phyloP scores from a whole-genome alignment of 2,797 vertebrate species.

The Mormyrops attenuatus region DNA sequence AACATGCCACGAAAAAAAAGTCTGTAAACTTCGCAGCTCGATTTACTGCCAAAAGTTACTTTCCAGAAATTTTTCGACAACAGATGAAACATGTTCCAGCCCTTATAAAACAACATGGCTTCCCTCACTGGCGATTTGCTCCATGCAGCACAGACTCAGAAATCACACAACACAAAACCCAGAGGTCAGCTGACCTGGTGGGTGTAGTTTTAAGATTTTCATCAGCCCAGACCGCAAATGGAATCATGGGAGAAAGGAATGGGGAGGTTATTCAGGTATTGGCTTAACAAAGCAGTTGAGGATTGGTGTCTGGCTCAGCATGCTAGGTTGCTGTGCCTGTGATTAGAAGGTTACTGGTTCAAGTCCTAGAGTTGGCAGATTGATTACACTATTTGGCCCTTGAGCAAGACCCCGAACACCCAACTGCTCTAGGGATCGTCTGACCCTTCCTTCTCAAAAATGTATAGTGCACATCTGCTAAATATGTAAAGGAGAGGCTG shows the following conservation, averaged over 20 bases:
- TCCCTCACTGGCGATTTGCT: not conserved
- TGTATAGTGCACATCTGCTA: not conserved
- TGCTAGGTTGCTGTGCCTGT: not conserved
- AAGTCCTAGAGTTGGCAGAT: not conserved
- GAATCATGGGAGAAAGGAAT: not conserved
- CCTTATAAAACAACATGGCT: not conserved
- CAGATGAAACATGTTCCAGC: slow-evolving; percentile 6
- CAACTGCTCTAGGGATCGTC: not conserved
- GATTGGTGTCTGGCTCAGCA: not conserved
- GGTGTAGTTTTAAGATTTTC: not conserved
- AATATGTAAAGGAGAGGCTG: not conserved
- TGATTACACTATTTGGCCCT: not conserved
- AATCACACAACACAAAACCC: not conserved
- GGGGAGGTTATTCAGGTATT: not conserved
- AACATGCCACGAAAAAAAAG: not conserved
- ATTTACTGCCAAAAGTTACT: slow-evolving; percentile 12
- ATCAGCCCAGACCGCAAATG: not conserved
- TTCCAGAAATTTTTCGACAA: slow-evolving; percentile 16
- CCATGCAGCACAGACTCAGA: not conserved
- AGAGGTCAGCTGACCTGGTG: not conserved
- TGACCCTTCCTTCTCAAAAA: not conserved
- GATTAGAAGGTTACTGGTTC: not conserved
- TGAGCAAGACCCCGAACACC: not conserved
- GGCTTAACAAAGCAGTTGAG: not conserved
- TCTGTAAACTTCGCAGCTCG: slow-evolving; percentile 12